Conservation (phyloP, 2,113 vertebrate genomes). For the Perognathus longimembris region DNA sequence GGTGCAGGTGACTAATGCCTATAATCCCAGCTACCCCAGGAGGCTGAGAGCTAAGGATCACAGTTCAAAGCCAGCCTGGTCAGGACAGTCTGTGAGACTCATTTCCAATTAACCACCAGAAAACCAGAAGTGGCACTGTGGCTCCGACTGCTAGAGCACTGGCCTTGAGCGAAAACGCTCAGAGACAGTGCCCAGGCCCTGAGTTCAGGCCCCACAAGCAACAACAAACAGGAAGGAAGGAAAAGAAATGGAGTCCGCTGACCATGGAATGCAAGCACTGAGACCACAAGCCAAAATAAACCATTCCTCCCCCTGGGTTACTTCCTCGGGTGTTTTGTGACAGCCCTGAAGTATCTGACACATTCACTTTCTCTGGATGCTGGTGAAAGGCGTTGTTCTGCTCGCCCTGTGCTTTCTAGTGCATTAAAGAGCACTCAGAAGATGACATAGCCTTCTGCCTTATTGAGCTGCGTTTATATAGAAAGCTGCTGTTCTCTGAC, state of each 20-base stretch:
- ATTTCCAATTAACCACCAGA: too few relatives aligned
- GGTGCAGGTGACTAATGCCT: too few relatives aligned
- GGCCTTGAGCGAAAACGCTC: too few relatives aligned
- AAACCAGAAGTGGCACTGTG: too few relatives aligned
- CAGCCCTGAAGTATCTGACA: background rate
- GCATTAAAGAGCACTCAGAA: background rate
- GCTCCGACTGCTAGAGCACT: too few relatives aligned
- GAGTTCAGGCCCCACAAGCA: too few relatives aligned
- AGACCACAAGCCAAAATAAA: background rate
- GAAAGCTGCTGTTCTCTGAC: background rate
- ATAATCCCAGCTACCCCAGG: too few relatives aligned
- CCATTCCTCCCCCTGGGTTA: background rate
- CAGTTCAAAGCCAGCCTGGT: too few relatives aligned
- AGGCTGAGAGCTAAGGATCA: too few relatives aligned
- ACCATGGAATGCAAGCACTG: background rate
- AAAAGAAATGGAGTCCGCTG: background rate
- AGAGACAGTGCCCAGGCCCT: too few relatives aligned
- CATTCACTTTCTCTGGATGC: background rate
- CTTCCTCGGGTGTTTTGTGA: background rate
- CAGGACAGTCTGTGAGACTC: too few relatives aligned
- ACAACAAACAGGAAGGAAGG: too few relatives aligned
- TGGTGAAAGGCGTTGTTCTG: slow-evolving; percentile 22
- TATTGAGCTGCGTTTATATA: slow-evolving; percentile 2
- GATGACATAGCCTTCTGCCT: background rate
- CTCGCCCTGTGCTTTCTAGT: background rate